Evolutionary conservation across 2,113 vertebrate species (phyloP).

Genomic region (Sinocyclocheilus grahami): DNA sequence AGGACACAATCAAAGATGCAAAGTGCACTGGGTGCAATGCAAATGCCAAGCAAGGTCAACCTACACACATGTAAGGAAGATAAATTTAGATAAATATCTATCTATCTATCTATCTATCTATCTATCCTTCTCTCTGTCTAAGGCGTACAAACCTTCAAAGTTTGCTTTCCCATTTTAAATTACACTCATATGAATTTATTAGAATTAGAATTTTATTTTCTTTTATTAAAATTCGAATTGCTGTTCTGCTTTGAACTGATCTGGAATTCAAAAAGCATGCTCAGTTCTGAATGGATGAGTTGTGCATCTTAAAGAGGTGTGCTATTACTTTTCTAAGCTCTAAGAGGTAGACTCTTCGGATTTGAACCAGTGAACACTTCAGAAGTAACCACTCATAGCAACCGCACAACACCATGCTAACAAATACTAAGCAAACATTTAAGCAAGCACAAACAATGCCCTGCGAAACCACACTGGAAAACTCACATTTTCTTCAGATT

Average conservation of each 20-base stretch:
- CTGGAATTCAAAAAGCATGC: background rate
- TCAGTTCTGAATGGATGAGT: background rate
- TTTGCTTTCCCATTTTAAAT: background rate
- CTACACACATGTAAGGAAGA: slow-evolving; percentile 73
- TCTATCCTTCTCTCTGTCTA: background rate
- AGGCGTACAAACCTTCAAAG: background rate
- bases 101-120: background rate
- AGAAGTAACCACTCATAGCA: background rate
- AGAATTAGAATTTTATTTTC: too few relatives aligned
- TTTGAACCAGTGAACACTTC: background rate
- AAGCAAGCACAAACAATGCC: background rate
- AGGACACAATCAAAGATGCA: slow-evolving; percentile 78
- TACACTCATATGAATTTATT: background rate
- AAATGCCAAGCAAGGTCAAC: slow-evolving; percentile 73
- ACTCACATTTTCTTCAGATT: background rate
- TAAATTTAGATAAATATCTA: slow-evolving; percentile 49
- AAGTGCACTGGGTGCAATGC: slow-evolving; percentile 64
- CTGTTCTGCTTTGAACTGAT: background rate
- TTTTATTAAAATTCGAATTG: background rate
- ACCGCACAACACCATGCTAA: background rate
- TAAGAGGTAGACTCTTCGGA: background rate
- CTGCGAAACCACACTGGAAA: background rate
- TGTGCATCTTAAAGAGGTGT: background rate
- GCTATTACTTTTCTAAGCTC: background rate
- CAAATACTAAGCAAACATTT: background rate